phyloP scores from a whole-genome alignment of 2,113 vertebrate genomes.

The Gymnarchus niloticus region DNA sequence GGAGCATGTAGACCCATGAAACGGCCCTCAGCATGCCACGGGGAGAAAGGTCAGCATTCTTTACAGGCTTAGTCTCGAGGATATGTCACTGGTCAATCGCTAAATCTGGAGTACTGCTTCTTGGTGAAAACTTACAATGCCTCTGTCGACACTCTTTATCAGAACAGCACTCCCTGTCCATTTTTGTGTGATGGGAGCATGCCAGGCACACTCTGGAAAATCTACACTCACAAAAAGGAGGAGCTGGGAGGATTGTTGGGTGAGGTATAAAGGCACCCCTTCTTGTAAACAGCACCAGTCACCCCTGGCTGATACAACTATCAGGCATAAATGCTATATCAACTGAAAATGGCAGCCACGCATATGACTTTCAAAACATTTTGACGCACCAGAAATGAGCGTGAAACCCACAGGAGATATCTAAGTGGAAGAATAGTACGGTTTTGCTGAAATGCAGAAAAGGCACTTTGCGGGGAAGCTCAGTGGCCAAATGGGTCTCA shows the following conservation, averaged over 20 bases:
- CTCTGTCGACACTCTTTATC: too few relatives aligned
- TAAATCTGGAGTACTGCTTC: background rate
- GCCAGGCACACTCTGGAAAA: background rate
- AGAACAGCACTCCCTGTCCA: background rate
- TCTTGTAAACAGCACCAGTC: background rate
- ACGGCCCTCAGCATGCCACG: background rate
- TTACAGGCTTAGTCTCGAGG: background rate
- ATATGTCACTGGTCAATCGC: background rate
- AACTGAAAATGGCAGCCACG: background rate
- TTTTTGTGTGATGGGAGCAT: background rate
- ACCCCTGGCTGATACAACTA: background rate
- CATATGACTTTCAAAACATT: background rate
- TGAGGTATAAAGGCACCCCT: background rate
- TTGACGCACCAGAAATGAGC: background rate
- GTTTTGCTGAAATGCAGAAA: background rate
- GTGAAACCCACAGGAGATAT: background rate
- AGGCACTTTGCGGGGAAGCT: background rate
- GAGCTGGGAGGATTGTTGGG: background rate
- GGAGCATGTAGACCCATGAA: background rate
- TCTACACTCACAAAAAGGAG: background rate
- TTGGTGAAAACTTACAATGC: background rate
- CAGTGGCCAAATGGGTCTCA: background rate
- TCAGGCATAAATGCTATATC: background rate
- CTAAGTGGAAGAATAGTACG: background rate
- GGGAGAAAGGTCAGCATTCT: background rate